These are phyloP conservation scores for Leptestheria dahalacensis DNA, from an alignment of 1,140 invertebrate species.

Conservation along the genomic window DNA sequence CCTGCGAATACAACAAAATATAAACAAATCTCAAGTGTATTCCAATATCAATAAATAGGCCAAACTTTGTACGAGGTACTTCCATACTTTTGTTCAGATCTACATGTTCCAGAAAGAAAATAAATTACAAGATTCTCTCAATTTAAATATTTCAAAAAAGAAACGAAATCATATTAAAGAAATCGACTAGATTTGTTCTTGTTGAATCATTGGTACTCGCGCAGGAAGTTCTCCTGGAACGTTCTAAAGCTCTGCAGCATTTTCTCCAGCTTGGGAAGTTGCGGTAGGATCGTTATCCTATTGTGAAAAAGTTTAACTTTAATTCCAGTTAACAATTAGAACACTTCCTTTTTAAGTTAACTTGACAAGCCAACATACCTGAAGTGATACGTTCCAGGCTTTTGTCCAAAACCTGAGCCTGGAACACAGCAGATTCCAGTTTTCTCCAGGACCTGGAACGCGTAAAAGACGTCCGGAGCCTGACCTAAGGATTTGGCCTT, in stretches of 20 bases:
- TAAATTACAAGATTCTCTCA: no score
- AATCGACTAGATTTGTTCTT: no score
- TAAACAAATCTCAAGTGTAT: no score
- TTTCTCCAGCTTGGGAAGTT: slow-evolving; percentile 59
- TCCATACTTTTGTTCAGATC: no score
- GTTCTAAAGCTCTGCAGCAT: slow-evolving; percentile 71
- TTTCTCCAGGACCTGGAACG: slow-evolving; percentile 78
- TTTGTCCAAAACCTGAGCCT: slow-evolving; percentile 89
- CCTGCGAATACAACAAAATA: no score
- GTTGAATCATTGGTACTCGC: slow-evolving; percentile 42
- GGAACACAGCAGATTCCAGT: slow-evolving; percentile 84
- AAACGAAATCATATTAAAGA: no score
- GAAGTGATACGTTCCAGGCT: slow-evolving; percentile 86
- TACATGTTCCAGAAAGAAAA: no score
- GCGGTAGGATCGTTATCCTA: slow-evolving; percentile 71
- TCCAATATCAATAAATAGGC: no score
- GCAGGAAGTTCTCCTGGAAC: slow-evolving; percentile 76
- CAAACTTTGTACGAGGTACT: no score
- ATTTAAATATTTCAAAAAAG: no score
- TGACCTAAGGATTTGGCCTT: slow-evolving; percentile 53
- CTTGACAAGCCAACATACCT: slow-evolving; percentile 32
- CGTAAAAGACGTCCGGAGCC: slow-evolving; percentile 82
- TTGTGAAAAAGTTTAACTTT: background rate
- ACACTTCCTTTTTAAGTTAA: no score
- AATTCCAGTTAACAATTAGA: slow-evolving; percentile 6